phyloP scores from a whole-genome alignment of 2,888 invertebrate genomes.

The Aromia moschata region DNA sequence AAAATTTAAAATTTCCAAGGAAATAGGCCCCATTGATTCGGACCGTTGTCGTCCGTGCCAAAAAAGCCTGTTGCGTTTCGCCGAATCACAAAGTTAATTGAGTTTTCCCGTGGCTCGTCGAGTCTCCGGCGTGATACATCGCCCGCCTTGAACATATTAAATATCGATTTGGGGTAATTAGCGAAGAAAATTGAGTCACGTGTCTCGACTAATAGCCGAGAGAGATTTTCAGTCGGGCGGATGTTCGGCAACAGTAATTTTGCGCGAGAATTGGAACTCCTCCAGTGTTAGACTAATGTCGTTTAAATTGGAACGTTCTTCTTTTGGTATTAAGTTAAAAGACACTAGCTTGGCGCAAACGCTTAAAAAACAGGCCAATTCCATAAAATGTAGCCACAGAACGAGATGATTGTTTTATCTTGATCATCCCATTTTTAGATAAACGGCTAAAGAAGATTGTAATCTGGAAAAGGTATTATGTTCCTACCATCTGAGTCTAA shows the following conservation, averaged over 20 bases:
- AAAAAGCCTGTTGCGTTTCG: conserved; percentile 31
- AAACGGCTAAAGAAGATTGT: too few species aligned
- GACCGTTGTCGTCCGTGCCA: too few species aligned
- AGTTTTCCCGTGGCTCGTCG: conserved; percentile 30
- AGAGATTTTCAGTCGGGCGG: conserved; percentile 15
- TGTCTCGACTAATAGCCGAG: conserved; percentile 26
- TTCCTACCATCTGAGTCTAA: too few species aligned
- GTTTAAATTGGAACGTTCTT: conserved; percentile 19
- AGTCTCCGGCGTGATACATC: conserved; percentile 26
- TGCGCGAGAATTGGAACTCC: conserved; percentile 16
- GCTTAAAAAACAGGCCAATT: too few species aligned
- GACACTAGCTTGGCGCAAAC: too few species aligned
- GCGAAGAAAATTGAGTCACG: conserved; percentile 36
- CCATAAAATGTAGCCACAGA: too few species aligned
- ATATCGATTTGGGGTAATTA: conserved; percentile 35
- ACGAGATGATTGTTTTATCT: too few species aligned
- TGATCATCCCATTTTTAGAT: too few species aligned
- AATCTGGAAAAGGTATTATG: too few species aligned
- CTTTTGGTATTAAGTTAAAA: conserved; percentile 14
- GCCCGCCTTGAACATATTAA: conserved; percentile 31
- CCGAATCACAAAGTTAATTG: conserved; percentile 28
- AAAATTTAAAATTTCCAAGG: too few species aligned
- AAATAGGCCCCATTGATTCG: too few species aligned
- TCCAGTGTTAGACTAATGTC: conserved; percentile 24
- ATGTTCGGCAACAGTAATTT: conserved; percentile 1